Conservation (phyloP, 2,797 vertebrate genomes). For the Atherinosoma microstoma region DNA sequence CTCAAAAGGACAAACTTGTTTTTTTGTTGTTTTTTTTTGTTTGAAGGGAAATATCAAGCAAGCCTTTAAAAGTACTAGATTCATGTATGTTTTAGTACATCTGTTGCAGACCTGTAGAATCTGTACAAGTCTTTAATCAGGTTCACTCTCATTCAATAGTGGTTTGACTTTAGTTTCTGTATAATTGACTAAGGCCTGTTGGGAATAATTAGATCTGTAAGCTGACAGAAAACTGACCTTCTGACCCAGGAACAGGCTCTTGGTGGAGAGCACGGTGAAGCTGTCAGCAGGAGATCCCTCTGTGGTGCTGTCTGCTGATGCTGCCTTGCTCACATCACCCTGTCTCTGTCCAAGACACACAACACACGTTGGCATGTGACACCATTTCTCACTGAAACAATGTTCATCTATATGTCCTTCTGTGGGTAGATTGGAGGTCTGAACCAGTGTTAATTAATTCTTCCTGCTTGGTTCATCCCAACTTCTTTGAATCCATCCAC, state of each 20-base stretch:
- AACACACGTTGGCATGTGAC: neutral
- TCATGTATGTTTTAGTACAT: too few relatives aligned
- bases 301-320: constrained; percentile 94
- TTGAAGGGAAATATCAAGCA: too few relatives aligned
- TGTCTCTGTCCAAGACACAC: constrained; percentile 85
- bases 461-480: too few relatives aligned
- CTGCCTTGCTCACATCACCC: constrained; percentile 93
- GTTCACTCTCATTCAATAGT: neutral
- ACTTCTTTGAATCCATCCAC: too few relatives aligned
- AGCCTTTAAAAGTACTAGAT: too few relatives aligned
- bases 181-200: neutral
- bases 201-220: neutral
- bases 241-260: constrained; percentile 97
- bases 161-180: neutral
- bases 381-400: too few relatives aligned
- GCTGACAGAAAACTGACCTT: constrained; percentile 86
- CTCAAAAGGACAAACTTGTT: neutral
- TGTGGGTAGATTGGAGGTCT: too few relatives aligned
- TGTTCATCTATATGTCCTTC: too few relatives aligned
- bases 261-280: constrained; percentile 97
- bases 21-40: too few relatives aligned
- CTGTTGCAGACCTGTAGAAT: too few relatives aligned
- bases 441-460: too few relatives aligned
- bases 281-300: constrained; percentile 90
- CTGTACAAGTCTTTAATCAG: too few relatives aligned